Evolutionary conservation across 1,140 invertebrate genomes (phyloP).

Genomic region (Odontomachus brunneus): DNA sequence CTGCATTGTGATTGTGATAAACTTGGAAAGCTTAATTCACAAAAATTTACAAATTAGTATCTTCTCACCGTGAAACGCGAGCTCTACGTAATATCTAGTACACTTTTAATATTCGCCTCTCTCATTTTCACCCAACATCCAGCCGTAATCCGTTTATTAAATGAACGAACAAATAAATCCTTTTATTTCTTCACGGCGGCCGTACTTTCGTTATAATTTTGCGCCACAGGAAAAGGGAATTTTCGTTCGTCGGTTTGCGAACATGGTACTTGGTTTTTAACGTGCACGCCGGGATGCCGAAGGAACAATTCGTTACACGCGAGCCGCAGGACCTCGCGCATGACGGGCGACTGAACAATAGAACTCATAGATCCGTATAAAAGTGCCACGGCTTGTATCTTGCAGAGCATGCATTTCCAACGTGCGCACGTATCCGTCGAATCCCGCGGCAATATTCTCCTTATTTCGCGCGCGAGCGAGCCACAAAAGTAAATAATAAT

Average conservation of each 20-base stretch:
- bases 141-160: constrained; percentile 11
- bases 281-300: not conserved
- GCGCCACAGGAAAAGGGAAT: not conserved
- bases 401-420: constrained; percentile 14
- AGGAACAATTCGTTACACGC: constrained; percentile 32
- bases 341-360: constrained; percentile 31
- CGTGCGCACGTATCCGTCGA: not conserved
- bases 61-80: not conserved
- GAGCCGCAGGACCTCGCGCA: constrained; percentile 4
- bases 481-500: constrained; percentile 8
- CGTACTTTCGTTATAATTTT: not conserved
- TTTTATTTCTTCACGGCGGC: not conserved
- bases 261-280: constrained; percentile 30
- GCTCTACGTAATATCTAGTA: constrained; percentile 1
- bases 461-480: not conserved
- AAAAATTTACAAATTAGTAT: constrained; percentile 7
- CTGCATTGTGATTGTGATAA: no score
- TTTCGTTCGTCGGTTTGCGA: constrained; percentile 40
- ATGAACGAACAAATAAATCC: constrained; percentile 30
- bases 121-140: not conserved
- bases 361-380: constrained; percentile 34
- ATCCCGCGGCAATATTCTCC: constrained; percentile 14
- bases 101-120: constrained; percentile 5
- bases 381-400: constrained; percentile 21
- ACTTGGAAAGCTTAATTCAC: not conserved